Evolutionary conservation across 2,797 vertebrate genomes (phyloP), one percentile per base, ranked within the genome.

Genomic region (Babyrousa celebensis): DNA sequence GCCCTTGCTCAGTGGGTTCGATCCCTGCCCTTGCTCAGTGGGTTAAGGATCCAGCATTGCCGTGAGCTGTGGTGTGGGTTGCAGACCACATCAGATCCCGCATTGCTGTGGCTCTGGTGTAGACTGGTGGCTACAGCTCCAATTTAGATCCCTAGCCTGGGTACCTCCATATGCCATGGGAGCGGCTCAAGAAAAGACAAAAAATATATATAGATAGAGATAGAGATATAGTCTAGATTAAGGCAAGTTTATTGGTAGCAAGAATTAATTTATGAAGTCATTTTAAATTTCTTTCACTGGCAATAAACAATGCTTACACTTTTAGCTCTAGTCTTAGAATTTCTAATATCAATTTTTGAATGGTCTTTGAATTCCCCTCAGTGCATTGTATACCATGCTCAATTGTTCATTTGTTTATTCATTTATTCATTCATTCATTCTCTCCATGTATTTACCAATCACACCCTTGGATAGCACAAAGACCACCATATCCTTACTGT

Each of bases 261-360:
- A 89, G 17, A 84, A 67, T 96, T 68, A 79, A 95, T 84, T 83
- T 72, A 58, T 4, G 21, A 92, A 54, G 17, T 83, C 21, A 56
- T 54, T 70, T 74, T 74, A 60, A 43, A 5, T 78, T 96, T 96
- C 17, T 85, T 95, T 92, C n/a, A 85, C 27, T 71, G 65, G 54
- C 63, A 77, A 2, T 36, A 89, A 91, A 87, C 6, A 68, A 29
- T 12, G 15, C 21, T 96, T 70, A 70, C 65, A 20, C 82, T 16
- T 63, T 90, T 62, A 96, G 11, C 12, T 92, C 92, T 52, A 78
- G 43, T 29, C 11, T 90, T 95, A 85, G 52, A 52, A 85, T 95
- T 93, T 68, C 32, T 86, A 95, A 16, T 74, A 43, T 23, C 40
- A 56, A 1, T 83, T 89, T 89, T 96, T 84, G 23, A 94, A 43